Evolutionary conservation across 2,797 vertebrate genomes (phyloP).

Genomic region (Eptatretus atami): DNA sequence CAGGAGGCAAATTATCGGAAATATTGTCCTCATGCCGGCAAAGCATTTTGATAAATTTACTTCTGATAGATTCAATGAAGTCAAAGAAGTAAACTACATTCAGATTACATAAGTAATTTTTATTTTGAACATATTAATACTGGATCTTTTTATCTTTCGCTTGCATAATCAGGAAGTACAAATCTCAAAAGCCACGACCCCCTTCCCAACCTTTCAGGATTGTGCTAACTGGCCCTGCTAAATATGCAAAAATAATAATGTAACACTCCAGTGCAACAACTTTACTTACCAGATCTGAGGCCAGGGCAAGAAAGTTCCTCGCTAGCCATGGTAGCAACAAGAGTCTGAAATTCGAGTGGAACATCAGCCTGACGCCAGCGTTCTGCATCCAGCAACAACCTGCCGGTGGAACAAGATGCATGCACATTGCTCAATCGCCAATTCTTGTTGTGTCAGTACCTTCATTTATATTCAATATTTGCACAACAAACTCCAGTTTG

Average conservation of each 20-base stretch:
- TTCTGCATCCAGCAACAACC: constrained; percentile 71
- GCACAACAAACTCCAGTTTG: constrained; percentile 20
- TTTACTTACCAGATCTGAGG: no score
- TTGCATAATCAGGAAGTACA: background rate
- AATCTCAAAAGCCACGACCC: background rate
- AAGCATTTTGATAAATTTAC: background rate
- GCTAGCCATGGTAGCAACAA: constrained; percentile 58
- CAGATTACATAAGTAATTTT: background rate
- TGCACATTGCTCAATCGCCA: background rate
- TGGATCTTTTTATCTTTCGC: background rate
- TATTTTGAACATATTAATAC: background rate
- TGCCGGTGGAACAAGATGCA: constrained; percentile 12
- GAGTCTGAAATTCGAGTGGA: constrained; percentile 70
- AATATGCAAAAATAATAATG: no score
- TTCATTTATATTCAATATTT: no score
- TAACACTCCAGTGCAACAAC: no score
- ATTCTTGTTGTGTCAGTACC: no score
- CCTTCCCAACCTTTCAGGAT: no score
- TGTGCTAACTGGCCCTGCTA: no score
- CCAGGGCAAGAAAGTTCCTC: constrained; percentile 48
- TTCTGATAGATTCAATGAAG: background rate
- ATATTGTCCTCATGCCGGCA: background rate
- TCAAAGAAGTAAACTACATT: background rate
- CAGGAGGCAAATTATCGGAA: no score
- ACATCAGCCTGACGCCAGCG: constrained; percentile 95